Evolutionary conservation across 2,113 vertebrate genomes (phyloP), one percentile per base, ranked within the genome.

Genomic region (Phyllopteryx taeniolatus): DNA sequence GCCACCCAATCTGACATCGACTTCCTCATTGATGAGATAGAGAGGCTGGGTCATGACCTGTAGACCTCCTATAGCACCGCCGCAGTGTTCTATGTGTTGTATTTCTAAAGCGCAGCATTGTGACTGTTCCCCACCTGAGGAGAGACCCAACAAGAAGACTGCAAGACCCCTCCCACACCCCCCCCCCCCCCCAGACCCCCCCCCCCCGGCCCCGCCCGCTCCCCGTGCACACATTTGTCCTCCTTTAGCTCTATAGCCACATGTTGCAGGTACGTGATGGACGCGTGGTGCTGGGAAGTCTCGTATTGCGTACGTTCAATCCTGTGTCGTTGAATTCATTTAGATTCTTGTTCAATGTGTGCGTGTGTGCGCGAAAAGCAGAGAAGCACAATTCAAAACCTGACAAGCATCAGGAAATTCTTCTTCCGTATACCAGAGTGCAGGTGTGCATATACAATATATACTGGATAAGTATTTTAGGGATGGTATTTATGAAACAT

Each of bases 11-110:
- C 96, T 3, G 98, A 99, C 87, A 97, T 99, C 81, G 96, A 99
- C 89, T 99, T 99, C 91, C 96, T 99, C 80, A 93, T 98, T 20
- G 96, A 98, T 66, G 98, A 99, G 90, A 96, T 99, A 31, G 98
- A 99, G 85, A 92, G 97, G 85, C 15, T 99, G 85, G 97, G 95
- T 46, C 92, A 94, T 10, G 98, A 98, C 77, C 94, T 99, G 93
- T 99, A 94, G 92, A 68, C 19, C 61, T n/a, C 14, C 19, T 2
- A 39, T 53, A 10, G n/a, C 61, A 5, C 14, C 17, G 0, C 67
- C 4, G 17, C 75, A 39, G 46, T 33, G 63, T 69, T 49, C 14
- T 57, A 43, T 66, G 54, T 14, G 62, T 59, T 35, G 56, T 74
- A 20, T 66, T 47, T 74, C 54, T 42, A 33, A 19, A 53, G 63